Conservation (phyloP, 2,888 invertebrate species). For the Drosophila robusta region DNA sequence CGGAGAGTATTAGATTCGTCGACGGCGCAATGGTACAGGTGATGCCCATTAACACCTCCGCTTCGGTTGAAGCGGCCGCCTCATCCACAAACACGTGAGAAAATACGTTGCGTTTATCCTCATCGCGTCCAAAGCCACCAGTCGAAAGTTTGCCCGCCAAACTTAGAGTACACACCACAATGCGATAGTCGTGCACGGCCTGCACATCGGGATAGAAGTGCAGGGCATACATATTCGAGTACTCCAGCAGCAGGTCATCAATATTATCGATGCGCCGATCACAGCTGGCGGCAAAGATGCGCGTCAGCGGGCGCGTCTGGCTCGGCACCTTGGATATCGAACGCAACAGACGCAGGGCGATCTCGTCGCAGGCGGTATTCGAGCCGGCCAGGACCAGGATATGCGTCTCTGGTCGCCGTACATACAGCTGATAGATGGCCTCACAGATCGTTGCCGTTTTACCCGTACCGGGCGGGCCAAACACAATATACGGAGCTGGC, state of each 20-base stretch:
- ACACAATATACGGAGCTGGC: constrained; percentile 91
- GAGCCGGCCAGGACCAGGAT: constrained; percentile 89
- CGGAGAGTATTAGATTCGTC: constrained; percentile 88
- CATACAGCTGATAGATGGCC: constrained; percentile 88
- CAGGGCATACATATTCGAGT: constrained; percentile 84
- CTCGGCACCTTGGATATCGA: constrained; percentile 49
- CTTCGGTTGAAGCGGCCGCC: constrained; percentile 90
- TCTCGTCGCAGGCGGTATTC: constrained; percentile 90
- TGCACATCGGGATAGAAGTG: constrained; percentile 85
- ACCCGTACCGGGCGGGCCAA: constrained; percentile 89
- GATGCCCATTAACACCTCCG: constrained; percentile 88
- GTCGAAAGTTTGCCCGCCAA: constrained; percentile 86
- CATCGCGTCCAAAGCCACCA: constrained; percentile 77
- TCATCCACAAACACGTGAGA: constrained; percentile 91
- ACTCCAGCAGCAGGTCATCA: constrained; percentile 81
- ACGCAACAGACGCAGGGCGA: constrained; percentile 86
- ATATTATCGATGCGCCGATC: constrained; percentile 83
- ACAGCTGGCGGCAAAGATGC: constrained; percentile 85
- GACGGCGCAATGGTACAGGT: constrained; percentile 80
- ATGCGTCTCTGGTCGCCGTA: constrained; percentile 82
- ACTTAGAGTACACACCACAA: constrained; percentile 88
- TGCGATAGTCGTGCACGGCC: constrained; percentile 86
- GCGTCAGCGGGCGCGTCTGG: constrained; percentile 79
- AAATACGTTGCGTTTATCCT: constrained; percentile 82
- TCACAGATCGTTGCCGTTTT: constrained; percentile 91